Evolutionary conservation across 2,888 invertebrate species (phyloP).

Genomic region (Ichneumon xanthorius): DNA sequence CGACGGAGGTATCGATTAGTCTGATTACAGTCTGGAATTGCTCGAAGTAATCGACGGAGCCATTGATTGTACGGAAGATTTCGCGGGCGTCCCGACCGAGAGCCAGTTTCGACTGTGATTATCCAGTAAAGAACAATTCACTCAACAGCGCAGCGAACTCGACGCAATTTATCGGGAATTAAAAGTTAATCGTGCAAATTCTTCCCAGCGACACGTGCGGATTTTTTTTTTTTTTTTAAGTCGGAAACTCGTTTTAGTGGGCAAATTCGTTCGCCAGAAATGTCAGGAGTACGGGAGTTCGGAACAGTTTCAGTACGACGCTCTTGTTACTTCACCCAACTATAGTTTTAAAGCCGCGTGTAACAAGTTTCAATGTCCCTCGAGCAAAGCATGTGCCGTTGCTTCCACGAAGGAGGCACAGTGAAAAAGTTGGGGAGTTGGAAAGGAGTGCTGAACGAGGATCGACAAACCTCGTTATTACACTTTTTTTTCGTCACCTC

Average conservation of each 20-base stretch:
- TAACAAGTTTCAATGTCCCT: not conserved
- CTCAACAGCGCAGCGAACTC: too few relatives aligned
- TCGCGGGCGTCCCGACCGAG: too few relatives aligned
- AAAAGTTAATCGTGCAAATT: too few relatives aligned
- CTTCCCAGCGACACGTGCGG: too few relatives aligned
- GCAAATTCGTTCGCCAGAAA: not conserved
- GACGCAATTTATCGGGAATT: too few relatives aligned
- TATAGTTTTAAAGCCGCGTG: not conserved
- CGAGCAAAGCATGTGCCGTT: not conserved
- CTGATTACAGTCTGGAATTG: too few relatives aligned
- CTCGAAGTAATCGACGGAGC: too few relatives aligned
- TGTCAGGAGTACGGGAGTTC: not conserved
- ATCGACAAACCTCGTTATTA: constrained; percentile 9
- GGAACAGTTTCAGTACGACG: not conserved
- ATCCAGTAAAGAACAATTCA: too few relatives aligned
- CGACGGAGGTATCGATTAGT: not conserved
- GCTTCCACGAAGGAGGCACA: not conserved
- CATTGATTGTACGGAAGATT: too few relatives aligned
- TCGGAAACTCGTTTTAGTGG: not conserved
- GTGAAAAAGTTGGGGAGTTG: not conserved
- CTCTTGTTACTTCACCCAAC: not conserved
- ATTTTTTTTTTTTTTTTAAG: not conserved
- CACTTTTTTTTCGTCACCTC: not conserved
- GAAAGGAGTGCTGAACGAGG: not conserved
- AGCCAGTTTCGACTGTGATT: too few relatives aligned